phyloP scores from a whole-genome alignment of 2,888 invertebrate species.

The Chironomus riparius region DNA sequence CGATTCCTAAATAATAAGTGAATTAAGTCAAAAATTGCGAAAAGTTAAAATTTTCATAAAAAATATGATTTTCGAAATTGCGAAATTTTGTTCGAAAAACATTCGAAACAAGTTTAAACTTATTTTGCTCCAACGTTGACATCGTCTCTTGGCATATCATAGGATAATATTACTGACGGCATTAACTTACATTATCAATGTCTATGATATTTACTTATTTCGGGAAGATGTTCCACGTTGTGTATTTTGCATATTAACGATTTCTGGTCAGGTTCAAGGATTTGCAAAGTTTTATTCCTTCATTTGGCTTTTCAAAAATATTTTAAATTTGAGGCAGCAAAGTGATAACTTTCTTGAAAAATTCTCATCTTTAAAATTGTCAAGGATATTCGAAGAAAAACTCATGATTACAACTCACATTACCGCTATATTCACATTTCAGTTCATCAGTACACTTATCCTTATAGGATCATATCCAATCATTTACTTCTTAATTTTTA shows the following conservation, averaged over 20 bases:
- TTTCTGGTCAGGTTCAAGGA: background rate
- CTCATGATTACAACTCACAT: background rate
- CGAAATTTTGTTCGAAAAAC: too few relatives aligned
- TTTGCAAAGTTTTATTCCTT: background rate
- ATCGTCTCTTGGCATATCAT: too few relatives aligned
- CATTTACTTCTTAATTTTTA: background rate
- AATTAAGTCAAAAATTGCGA: too few relatives aligned
- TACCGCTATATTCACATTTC: too few relatives aligned
- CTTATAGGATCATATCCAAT: background rate
- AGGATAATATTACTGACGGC: background rate
- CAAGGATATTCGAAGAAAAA: background rate
- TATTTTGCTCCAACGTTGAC: too few relatives aligned
- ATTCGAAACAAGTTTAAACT: too few relatives aligned
- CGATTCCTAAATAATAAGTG: too few relatives aligned
- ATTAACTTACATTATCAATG: background rate
- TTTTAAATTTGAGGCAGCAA: background rate
- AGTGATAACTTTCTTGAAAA: background rate
- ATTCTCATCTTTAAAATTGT: background rate
- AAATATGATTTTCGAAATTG: too few relatives aligned
- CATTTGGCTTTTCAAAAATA: background rate
- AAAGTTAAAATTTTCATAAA: too few relatives aligned
- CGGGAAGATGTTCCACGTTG: background rate
- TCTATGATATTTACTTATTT: background rate
- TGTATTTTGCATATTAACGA: background rate
- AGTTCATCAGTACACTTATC: background rate